phyloP scores from a whole-genome alignment of 2,113 vertebrate species.

The Ammodytes dubius region DNA sequence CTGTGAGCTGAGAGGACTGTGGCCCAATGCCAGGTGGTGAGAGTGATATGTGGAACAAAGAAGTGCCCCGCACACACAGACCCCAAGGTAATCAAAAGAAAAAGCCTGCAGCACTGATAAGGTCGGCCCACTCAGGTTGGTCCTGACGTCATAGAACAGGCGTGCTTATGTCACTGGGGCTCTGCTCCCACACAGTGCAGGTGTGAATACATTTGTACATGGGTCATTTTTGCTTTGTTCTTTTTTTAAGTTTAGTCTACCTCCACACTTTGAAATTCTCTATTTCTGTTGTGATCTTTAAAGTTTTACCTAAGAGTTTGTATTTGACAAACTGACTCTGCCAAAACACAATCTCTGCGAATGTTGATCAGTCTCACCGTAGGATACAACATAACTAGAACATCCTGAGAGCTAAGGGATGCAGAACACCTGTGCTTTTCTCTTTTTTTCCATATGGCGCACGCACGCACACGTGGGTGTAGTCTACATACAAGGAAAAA shows the following conservation, averaged over 20 bases:
- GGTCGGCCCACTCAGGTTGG: conserved; percentile 30
- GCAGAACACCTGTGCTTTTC: not conserved
- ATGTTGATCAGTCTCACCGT: not conserved
- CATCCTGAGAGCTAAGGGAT: not conserved
- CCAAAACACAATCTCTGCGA: not conserved
- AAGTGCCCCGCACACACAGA: conserved; percentile 31
- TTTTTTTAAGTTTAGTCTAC: not conserved
- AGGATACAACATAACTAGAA: not conserved
- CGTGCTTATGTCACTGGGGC: conserved; percentile 48
- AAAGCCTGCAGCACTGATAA: conserved; percentile 53
- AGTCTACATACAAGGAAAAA: not conserved
- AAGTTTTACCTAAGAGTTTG: not conserved
- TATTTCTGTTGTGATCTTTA: not conserved
- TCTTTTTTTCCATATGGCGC: not conserved
- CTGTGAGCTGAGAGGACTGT: conserved; percentile 1
- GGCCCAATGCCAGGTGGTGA: conserved; percentile 23
- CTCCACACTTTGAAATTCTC: not conserved
- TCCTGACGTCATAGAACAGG: conserved; percentile 58
- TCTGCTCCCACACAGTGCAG: conserved; percentile 24
- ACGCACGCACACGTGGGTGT: not conserved
- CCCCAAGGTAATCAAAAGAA: conserved; percentile 45
- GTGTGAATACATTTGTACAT: conserved; percentile 28
- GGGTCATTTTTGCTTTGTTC: conserved; percentile 11
- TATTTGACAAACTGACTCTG: not conserved
- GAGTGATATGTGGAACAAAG: conserved; percentile 68